Conservation (phyloP, 2,113 vertebrate genomes). For the Pteruthius melanotis region DNA sequence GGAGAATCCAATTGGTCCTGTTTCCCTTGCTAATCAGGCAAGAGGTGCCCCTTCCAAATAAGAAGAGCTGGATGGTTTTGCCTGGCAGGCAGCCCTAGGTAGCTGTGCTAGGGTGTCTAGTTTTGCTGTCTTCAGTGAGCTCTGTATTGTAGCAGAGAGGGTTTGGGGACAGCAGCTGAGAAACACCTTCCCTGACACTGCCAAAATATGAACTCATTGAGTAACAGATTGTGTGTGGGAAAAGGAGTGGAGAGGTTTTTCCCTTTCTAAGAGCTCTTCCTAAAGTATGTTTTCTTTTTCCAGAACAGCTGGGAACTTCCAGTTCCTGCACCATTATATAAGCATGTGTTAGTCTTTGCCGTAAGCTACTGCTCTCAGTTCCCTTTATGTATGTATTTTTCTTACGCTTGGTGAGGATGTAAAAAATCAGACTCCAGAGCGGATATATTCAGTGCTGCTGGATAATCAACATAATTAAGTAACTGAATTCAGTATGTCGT, state of each 20-base stretch:
- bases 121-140: neutral
- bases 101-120: neutral
- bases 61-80: neutral
- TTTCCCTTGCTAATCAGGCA: neutral
- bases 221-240: constrained; percentile 37
- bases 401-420: neutral
- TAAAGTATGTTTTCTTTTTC: constrained; percentile 10
- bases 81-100: neutral
- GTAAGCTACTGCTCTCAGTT: neutral
- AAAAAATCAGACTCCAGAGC: neutral
- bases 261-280: constrained; percentile 12
- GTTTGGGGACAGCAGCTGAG: neutral
- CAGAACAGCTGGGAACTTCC: constrained; percentile 39
- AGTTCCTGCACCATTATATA: neutral
- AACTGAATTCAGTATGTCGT: neutral
- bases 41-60: neutral
- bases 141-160: neutral
- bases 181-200: neutral
- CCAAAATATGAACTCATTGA: neutral
- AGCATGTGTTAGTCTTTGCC: constrained; percentile 15
- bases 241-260: constrained; percentile 17
- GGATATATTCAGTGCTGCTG: neutral
- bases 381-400: neutral
- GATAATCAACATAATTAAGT: neutral
- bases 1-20: fast-evolving